These are phyloP conservation scores for Amphilophus citrinellus DNA, from an alignment of 2,113 vertebrate species.

Conservation along the genomic window DNA sequence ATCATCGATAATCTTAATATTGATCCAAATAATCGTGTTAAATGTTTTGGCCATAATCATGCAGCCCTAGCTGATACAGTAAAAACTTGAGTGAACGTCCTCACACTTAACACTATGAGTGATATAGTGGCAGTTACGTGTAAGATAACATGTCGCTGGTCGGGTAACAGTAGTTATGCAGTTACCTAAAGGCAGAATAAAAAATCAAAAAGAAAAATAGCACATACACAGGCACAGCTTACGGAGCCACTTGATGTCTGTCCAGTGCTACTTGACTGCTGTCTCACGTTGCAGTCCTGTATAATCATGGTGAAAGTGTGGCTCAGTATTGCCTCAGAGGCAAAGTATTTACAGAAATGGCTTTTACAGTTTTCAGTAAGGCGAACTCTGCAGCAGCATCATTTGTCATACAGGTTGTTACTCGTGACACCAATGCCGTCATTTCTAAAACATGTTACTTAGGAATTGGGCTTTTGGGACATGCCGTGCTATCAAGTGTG, in stretches of 20 bases:
- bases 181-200: neutral
- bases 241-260: neutral
- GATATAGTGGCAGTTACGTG: neutral
- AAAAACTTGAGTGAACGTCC: too few relatives aligned
- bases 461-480: conserved; percentile 6
- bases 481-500: neutral
- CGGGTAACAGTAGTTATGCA: neutral
- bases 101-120: too few relatives aligned
- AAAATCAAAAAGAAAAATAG: too few relatives aligned
- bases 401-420: neutral
- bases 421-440: neutral
- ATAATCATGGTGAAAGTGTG: neutral
- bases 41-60: too few relatives aligned
- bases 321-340: neutral
- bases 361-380: conserved; percentile 5
- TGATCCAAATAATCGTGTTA: too few relatives aligned
- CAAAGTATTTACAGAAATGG: conserved; percentile 6
- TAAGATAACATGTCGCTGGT: too few relatives aligned
- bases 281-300: neutral
- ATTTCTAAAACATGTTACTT: conserved; percentile 14
- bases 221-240: neutral
- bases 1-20: too few relatives aligned
- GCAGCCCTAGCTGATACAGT: too few relatives aligned
- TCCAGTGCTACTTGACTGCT: neutral
- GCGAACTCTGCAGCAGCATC: neutral